Percentiles rank a stretch among this genome's conserved stretches.
phyloP scores from a whole-genome alignment of 2,888 invertebrate genomes.

The Xestia c-nigrum region DNA sequence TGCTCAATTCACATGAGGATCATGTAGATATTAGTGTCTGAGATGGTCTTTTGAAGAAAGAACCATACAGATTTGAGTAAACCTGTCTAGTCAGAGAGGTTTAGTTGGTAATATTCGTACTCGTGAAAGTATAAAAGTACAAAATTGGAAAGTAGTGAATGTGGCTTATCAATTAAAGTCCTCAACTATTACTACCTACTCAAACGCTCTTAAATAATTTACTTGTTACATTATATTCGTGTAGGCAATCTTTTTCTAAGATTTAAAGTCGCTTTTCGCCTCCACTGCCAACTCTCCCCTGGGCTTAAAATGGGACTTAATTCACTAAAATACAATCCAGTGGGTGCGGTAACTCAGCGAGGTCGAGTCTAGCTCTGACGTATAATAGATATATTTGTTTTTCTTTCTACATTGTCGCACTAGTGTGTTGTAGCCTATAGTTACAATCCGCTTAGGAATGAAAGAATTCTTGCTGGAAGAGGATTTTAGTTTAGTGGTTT shows the following conservation, averaged over 20 bases:
- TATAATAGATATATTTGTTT: conserved; percentile 37
- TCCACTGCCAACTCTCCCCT: conserved; percentile 5
- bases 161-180: no score
- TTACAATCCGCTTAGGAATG: conserved; percentile 15
- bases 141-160: no score
- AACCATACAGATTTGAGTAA: no score
- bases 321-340: conserved; percentile 66
- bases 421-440: conserved; percentile 14
- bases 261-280: conserved; percentile 19
- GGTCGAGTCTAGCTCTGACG: conserved; percentile 32
- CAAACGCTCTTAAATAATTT: not conserved
- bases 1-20: no score
- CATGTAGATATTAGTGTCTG: no score
- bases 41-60: no score
- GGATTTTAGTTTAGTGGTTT: not conserved
- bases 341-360: conserved; percentile 51
- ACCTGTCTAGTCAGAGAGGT: no score
- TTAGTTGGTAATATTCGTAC: no score
- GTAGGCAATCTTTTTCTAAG: not conserved
- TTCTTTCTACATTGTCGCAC: conserved; percentile 4
- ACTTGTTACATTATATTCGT: not conserved
- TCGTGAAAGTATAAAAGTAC: no score
- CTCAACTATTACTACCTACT: not conserved
- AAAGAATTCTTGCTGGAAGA: conserved; percentile 4
- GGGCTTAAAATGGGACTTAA: conserved; percentile 63